Percentiles rank a stretch among this genome's conserved stretches.
These are phyloP conservation scores for Xylocopa sonorina DNA, from an alignment of 1,140 invertebrate genomes.

Conservation along the genomic window DNA sequence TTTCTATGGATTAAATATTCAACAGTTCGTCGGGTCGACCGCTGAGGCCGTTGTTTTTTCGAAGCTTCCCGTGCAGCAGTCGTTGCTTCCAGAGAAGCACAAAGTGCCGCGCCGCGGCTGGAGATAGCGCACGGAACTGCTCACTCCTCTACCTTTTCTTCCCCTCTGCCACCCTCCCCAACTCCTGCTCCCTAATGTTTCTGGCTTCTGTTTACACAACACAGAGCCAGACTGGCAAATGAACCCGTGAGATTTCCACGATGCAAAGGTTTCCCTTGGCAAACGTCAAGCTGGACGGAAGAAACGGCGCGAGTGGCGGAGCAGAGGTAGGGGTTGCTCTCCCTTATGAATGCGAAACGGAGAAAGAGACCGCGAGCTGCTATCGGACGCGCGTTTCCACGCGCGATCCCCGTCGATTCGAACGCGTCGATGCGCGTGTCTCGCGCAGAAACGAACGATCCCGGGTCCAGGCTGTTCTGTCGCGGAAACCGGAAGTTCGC, in stretches of 20 bases:
- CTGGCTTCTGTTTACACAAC: constrained; percentile 63
- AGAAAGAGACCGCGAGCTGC: too few relatives aligned
- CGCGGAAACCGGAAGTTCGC: neutral
- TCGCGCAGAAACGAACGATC: neutral
- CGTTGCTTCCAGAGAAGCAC: neutral
- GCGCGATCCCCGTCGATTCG: neutral
- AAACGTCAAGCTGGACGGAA: constrained; percentile 53
- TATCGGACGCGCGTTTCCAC: neutral
- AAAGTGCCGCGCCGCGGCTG: constrained; percentile 25
- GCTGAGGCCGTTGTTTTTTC: constrained; percentile 30
- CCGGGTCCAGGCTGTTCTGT: neutral
- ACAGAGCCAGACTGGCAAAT: constrained; percentile 67
- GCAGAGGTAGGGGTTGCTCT: neutral
- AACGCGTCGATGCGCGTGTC: neutral
- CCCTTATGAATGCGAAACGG: too few relatives aligned
- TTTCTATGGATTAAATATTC: constrained; percentile 39
- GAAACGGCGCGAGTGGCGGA: neutral
- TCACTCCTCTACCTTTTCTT: neutral
- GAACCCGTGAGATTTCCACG: constrained; percentile 61
- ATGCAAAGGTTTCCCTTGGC: constrained; percentile 62
- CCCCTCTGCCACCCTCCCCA: neutral
- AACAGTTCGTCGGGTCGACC: constrained; percentile 30
- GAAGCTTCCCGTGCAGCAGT: constrained; percentile 13
- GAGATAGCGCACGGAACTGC: neutral
- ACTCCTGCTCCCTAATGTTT: constrained; percentile 8